A percentile compares a stretch with the other conserved stretches of the same genome.
phyloP scores from a whole-genome alignment of 2,888 invertebrate genomes.

The Tetranychus truncatus region DNA sequence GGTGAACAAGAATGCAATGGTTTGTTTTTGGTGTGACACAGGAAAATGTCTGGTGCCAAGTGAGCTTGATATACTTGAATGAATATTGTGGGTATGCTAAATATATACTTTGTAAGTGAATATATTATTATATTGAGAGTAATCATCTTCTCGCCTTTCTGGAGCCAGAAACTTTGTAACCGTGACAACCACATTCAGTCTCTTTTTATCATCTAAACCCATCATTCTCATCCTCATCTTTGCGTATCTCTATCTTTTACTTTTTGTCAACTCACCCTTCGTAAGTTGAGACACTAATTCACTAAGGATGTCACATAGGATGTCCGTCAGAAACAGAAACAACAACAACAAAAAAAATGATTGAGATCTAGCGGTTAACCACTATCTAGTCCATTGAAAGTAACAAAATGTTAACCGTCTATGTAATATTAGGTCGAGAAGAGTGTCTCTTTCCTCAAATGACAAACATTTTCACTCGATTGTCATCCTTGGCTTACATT shows the following conservation, averaged over 20 bases:
- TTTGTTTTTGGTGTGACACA: neutral
- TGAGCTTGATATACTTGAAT: neutral
- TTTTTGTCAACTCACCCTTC: neutral
- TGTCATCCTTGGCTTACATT: too few species aligned
- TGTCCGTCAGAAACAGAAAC: neutral
- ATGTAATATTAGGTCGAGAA: too few species aligned
- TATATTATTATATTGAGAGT: neutral
- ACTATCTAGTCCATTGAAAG: neutral
- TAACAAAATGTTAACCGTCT: too few species aligned
- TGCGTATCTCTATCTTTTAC: neutral
- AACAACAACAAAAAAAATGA: neutral
- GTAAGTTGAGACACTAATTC: neutral
- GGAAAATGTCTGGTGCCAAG: conserved; percentile 1
- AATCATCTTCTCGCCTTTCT: neutral
- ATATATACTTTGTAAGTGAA: neutral
- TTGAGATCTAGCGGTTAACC: neutral
- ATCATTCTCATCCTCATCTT: neutral
- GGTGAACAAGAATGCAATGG: neutral
- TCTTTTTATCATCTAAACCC: neutral
- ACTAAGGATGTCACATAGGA: neutral
- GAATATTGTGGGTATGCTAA: neutral
- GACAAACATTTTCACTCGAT: too few species aligned
- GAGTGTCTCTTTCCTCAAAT: too few species aligned
- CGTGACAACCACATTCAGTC: neutral
- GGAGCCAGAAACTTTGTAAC: neutral